Percentiles rank a stretch among this genome's conserved stretches.
phyloP scores from a whole-genome alignment of 1,140 invertebrate genomes.

The Drosophila kohkoa region DNA sequence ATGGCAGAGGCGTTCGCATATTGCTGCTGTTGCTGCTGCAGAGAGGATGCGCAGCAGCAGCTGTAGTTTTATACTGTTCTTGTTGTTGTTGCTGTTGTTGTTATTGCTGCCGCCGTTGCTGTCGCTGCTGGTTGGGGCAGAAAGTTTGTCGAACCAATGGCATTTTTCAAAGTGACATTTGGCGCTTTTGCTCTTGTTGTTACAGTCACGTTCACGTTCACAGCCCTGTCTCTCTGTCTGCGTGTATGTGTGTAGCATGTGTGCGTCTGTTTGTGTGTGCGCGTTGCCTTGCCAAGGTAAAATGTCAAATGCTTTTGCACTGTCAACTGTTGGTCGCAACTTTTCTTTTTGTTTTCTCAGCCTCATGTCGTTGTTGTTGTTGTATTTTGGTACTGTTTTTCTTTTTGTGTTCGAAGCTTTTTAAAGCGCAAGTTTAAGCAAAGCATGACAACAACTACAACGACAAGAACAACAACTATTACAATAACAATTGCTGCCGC shows the following conservation, averaged over 20 bases:
- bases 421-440: conserved; percentile 47
- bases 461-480: conserved; percentile 21
- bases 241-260: conserved; percentile 20
- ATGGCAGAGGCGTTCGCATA: conserved; percentile 42
- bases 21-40: conserved; percentile 27
- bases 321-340: conserved; percentile 82
- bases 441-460: conserved; percentile 11
- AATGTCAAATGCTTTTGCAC: conserved; percentile 84
- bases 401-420: conserved; percentile 22
- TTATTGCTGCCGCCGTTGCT: conserved; percentile 9
- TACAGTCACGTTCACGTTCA: conserved; percentile 59
- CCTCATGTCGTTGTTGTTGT: conserved; percentile 17
- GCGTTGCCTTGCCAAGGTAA: conserved; percentile 76
- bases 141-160: conserved; percentile 80
- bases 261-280: conserved; percentile 29
- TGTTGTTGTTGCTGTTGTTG: conserved; percentile 22
- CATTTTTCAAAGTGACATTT: conserved; percentile 85
- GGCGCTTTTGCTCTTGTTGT: conserved; percentile 74
- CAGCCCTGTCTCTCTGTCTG: conserved; percentile 41
- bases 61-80: conserved; percentile 9
- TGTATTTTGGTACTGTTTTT: conserved; percentile 12
- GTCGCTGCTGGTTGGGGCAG: conserved; percentile 48
- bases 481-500: conserved; percentile 51
- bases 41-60: conserved; percentile 68
- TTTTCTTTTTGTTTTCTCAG: conserved; percentile 50